Percentiles rank a stretch among this genome's conserved stretches.
phyloP scores from a whole-genome alignment of 2,113 vertebrate genomes.

The Sterrhoptilus dennistouni region DNA sequence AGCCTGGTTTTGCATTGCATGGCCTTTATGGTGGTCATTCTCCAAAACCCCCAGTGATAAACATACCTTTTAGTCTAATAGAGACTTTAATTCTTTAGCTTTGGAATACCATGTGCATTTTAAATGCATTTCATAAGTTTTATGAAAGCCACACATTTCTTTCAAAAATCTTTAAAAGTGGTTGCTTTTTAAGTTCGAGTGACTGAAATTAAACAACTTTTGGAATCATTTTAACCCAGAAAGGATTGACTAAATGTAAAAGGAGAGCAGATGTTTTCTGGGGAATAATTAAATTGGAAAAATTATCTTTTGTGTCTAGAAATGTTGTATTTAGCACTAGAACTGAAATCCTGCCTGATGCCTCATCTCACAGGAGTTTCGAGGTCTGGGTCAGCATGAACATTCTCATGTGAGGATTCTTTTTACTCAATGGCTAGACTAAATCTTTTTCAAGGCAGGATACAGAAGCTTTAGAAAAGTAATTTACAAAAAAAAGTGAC shows the following conservation, averaged over 20 bases:
- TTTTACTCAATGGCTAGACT: background rate
- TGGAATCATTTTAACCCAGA: background rate
- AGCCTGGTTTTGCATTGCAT: rapidly evolving
- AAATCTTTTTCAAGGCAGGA: background rate
- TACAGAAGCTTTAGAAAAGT: background rate
- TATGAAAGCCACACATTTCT: background rate
- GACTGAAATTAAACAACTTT: background rate
- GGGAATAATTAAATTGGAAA: background rate
- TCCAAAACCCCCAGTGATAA: background rate
- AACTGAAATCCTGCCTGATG: background rate
- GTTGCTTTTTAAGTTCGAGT: background rate
- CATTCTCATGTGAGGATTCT: background rate
- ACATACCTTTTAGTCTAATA: background rate
- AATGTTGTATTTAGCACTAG: background rate
- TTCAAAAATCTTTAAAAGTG: background rate
- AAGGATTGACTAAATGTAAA: background rate
- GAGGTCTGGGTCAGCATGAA: background rate
- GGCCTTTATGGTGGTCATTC: background rate
- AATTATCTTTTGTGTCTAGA: background rate
- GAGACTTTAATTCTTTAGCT: background rate
- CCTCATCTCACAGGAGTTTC: background rate
- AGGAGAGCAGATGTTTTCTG: background rate
- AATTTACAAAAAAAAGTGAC: background rate
- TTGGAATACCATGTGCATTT: background rate
- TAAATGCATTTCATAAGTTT: background rate